These are phyloP conservation scores for Passer montanus DNA, from an alignment of 2,113 vertebrate genomes.

Conservation along the genomic window DNA sequence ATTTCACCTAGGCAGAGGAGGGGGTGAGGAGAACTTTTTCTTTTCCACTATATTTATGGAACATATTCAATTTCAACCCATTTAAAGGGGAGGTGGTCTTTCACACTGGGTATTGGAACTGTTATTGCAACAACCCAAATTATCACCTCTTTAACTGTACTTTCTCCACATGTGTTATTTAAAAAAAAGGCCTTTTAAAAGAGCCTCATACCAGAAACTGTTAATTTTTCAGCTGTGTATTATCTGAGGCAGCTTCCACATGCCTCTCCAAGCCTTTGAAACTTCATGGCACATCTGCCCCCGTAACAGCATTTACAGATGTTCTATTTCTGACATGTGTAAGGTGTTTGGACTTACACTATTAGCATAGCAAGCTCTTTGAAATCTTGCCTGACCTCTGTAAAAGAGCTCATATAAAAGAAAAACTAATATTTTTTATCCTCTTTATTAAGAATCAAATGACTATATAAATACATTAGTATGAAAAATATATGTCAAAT, in stretches of 20 bases:
- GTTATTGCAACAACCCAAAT: not conserved
- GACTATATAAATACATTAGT: not conserved
- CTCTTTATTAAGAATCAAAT: not conserved
- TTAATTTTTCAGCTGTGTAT: slow-evolving; percentile 8
- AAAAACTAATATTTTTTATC: not conserved
- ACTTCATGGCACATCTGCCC: not conserved
- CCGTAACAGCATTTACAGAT: slow-evolving; percentile 22
- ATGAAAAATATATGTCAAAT: not conserved
- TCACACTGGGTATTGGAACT: not conserved
- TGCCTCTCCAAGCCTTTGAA: slow-evolving; percentile 3
- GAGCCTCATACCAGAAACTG: not conserved
- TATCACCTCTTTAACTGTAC: not conserved
- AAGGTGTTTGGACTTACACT: not conserved
- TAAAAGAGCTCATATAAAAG: not conserved
- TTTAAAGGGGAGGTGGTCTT: not conserved
- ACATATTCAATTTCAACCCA: not conserved
- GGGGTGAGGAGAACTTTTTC: not conserved
- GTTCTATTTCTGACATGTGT: not conserved
- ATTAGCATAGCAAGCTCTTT: not conserved
- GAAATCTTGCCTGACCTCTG: not conserved
- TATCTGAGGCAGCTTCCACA: not conserved
- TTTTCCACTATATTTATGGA: not conserved
- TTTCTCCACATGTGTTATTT: not conserved
- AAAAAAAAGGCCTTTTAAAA: not conserved
- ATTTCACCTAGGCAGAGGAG: not conserved